Evolutionary conservation across 2,113 vertebrate genomes (phyloP), one percentile per base, ranked within the genome.

Genomic region (Riparia riparia): DNA sequence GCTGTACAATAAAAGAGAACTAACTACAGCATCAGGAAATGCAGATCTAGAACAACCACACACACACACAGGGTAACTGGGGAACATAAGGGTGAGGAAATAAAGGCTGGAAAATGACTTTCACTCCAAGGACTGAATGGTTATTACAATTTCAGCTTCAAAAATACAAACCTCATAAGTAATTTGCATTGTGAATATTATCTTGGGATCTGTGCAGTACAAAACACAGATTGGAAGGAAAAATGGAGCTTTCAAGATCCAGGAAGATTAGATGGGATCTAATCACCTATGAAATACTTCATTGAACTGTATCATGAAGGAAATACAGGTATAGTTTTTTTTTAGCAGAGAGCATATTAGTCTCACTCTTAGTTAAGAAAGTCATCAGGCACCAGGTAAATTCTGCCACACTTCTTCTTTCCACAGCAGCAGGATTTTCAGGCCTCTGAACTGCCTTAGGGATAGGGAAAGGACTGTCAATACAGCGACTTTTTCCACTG

Each of bases 171-270:
- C 49, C 44, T 60, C 73, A 45, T 47, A 89, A 93, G 26, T 44
- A 61, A 95, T 96, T 93, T 94, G 90, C 71, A 70, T 94, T 96
- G 86, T 15, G 53, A 96, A 95, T 95, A 93, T 74, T 89, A 82
- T 91, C 53, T 79, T 89, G 95, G 71, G 95, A 78, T 92, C 45
- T 82, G 4, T 26, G 65, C 4, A 81, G n/a, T 24, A 91, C 47
- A 89, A 94, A 95, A 94, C 80, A 92, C 14, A 90, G 58, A 90
- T 84, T 85, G 86, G 96, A 78, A 54, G 26, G 41, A 70, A 93
- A 96, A 88, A 34, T 25, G 42, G 34, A 93, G 54, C 53, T 93
- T 93, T 93, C 73, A 65, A 53, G 96, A 71, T n/a, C 45, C 12
- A 70, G 53, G 82, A 93, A 97, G 68, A 94, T 92, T 87, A 90